Conservation (phyloP, 2,888 invertebrate genomes). For the Unio delphinus region DNA sequence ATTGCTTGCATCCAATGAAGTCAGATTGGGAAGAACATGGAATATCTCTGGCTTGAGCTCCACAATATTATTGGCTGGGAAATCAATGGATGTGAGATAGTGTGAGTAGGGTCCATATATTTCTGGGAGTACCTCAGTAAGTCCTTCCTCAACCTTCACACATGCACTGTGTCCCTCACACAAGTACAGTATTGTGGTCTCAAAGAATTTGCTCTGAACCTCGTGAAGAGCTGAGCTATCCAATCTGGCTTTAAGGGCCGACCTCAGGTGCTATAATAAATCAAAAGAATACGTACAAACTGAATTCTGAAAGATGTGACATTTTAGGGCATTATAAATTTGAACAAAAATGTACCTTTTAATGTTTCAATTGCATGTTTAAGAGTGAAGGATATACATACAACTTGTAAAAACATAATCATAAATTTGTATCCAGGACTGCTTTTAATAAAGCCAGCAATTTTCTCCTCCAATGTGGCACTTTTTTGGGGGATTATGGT, state of each 20-base stretch:
- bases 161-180: conserved; percentile 46
- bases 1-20: conserved; percentile 39
- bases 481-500: too few species aligned
- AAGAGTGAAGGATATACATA: too few species aligned
- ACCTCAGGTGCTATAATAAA: too few species aligned
- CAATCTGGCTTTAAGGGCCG: background rate
- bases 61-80: conserved; percentile 41
- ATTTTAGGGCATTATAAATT: too few species aligned
- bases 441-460: too few species aligned
- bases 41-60: conserved; percentile 49
- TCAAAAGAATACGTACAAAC: too few species aligned
- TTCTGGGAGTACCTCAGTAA: conserved; percentile 35
- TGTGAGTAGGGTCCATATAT: conserved; percentile 33
- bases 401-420: too few species aligned
- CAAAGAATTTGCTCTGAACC: conserved; percentile 20
- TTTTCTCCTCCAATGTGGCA: too few species aligned
- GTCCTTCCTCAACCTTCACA: conserved; percentile 29
- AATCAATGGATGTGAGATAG: conserved; percentile 46
- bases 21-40: conserved; percentile 40
- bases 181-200: conserved; percentile 34
- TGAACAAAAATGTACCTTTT: too few species aligned
- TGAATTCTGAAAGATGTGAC: too few species aligned
- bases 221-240: conserved; percentile 9
- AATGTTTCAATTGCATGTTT: too few species aligned
- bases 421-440: too few species aligned